Conservation (phyloP, 2,888 invertebrate species). For the Mongoloraphidia duomilia region DNA sequence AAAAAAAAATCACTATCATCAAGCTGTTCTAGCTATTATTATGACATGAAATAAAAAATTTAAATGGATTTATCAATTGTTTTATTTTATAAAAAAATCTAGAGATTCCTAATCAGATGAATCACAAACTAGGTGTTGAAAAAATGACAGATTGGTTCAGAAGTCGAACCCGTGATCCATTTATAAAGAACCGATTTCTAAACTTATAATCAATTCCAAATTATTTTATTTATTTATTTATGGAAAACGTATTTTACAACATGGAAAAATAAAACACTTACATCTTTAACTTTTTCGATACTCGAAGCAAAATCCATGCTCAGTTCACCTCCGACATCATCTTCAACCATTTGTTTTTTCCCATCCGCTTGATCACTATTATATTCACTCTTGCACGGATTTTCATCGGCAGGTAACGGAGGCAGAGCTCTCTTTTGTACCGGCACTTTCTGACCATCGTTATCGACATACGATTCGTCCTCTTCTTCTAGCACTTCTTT, state of each 20-base stretch:
- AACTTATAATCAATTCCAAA: not conserved
- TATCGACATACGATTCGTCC: conserved; percentile 20
- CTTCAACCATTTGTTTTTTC: conserved; percentile 10
- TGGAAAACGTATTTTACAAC: not conserved
- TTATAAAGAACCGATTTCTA: not conserved
- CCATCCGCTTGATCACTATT: not conserved
- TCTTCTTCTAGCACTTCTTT: conserved; percentile 8
- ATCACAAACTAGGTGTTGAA: conserved; percentile 3
- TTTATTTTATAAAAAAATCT: conserved; percentile 2
- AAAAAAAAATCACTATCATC: conserved; percentile 19
- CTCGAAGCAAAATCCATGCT: conserved; percentile 78
- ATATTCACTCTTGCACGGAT: conserved; percentile 1
- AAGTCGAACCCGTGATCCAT: too few species aligned
- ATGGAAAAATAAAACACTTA: conserved; percentile 34
- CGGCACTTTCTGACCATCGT: conserved; percentile 33
- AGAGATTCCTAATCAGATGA: not conserved
- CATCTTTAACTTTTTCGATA: conserved; percentile 87
- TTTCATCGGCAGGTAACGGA: conserved; percentile 37
- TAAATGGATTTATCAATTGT: not conserved
- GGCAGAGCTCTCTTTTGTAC: conserved; percentile 52
- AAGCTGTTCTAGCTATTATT: not conserved
- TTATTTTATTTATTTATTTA: not conserved
- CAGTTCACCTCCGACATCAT: conserved; percentile 25
- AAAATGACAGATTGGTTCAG: too few species aligned
- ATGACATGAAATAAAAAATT: not conserved